These are phyloP conservation scores for Oryzias curvinotus DNA, from an alignment of 2,113 vertebrate genomes.

Conservation along the genomic window DNA sequence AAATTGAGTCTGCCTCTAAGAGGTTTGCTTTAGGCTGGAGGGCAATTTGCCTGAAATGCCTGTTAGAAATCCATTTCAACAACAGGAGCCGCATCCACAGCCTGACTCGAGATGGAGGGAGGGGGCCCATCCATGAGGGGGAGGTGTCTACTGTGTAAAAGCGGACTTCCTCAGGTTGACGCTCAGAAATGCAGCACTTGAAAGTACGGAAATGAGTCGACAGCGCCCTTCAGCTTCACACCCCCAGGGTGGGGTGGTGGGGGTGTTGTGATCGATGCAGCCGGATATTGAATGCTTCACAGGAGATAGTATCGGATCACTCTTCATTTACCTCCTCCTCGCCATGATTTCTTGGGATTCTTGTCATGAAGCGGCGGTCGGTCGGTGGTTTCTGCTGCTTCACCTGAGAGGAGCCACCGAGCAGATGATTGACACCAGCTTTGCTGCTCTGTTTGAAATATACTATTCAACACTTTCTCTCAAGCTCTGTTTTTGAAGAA, in stretches of 20 bases:
- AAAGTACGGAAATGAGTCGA: conserved; percentile 29
- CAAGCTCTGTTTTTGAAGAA: too few relatives aligned
- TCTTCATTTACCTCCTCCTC: not conserved
- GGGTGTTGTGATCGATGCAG: conserved; percentile 50
- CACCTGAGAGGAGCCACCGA: not conserved
- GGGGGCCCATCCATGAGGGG: not conserved
- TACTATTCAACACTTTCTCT: too few relatives aligned
- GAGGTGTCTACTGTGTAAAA: conserved; percentile 22
- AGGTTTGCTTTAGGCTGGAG: conserved; percentile 49
- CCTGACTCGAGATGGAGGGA: conserved; percentile 3
- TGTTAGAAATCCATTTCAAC: conserved; percentile 49
- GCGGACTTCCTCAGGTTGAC: not conserved
- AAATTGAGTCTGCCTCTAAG: conserved; percentile 45
- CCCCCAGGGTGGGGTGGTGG: not conserved
- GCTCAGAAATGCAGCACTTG: conserved; percentile 13
- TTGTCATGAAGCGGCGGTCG: not conserved
- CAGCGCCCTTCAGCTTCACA: conserved; percentile 2
- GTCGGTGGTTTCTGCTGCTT: not conserved
- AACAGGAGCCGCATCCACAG: conserved; percentile 13
- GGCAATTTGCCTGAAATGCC: conserved; percentile 52
- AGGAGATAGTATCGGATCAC: conserved; percentile 36
- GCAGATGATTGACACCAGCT: too few relatives aligned
- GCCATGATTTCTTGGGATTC: not conserved
- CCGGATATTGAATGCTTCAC: conserved; percentile 44
- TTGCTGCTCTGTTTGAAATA: too few relatives aligned